A percentile compares a stretch with the other conserved stretches of the same genome.
Evolutionary conservation across 2,888 invertebrate genomes (phyloP).

Genomic region (Leucophenga montana): DNA sequence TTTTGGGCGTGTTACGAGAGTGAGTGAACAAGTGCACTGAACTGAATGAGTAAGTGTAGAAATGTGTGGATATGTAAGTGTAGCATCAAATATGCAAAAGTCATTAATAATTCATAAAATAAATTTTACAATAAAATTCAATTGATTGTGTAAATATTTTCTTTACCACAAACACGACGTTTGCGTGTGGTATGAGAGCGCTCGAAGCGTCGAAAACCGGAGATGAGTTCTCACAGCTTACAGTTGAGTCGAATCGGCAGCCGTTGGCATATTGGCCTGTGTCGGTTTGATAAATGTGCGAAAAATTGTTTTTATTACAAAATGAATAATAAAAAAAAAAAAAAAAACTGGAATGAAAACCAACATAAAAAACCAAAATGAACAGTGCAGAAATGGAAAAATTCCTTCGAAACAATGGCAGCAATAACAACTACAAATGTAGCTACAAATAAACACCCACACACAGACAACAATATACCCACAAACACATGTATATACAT

Average conservation of each 20-base stretch:
- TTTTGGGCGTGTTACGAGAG: not conserved
- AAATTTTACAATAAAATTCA: conserved; percentile 59
- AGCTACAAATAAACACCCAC: conserved; percentile 32
- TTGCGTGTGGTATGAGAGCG: not conserved
- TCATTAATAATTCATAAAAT: conserved; percentile 63
- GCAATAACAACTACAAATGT: conserved; percentile 31
- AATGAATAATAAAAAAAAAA: not conserved
- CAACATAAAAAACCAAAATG: conserved; percentile 6
- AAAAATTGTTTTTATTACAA: conserved; percentile 8
- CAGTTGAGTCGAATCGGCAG: not conserved
- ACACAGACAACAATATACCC: conserved; percentile 6
- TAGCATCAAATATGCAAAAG: conserved; percentile 33
- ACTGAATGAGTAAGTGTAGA: no score
- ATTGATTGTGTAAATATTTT: conserved; percentile 65
- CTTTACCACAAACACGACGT: conserved; percentile 34
- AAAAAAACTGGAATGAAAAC: not conserved
- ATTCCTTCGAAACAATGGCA: no score
- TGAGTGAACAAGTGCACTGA: no score
- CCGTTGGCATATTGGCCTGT: conserved; percentile 27
- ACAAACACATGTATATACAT: not conserved
- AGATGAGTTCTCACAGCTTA: not conserved
- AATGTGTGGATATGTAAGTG: conserved; percentile 9
- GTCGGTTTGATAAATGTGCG: conserved; percentile 25
- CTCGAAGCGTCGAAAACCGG: not conserved
- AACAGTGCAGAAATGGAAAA: not conserved